Base-by-base conservation (phyloP, 2,797 vertebrate species). In the Astyanax mexicanus region DNA sequence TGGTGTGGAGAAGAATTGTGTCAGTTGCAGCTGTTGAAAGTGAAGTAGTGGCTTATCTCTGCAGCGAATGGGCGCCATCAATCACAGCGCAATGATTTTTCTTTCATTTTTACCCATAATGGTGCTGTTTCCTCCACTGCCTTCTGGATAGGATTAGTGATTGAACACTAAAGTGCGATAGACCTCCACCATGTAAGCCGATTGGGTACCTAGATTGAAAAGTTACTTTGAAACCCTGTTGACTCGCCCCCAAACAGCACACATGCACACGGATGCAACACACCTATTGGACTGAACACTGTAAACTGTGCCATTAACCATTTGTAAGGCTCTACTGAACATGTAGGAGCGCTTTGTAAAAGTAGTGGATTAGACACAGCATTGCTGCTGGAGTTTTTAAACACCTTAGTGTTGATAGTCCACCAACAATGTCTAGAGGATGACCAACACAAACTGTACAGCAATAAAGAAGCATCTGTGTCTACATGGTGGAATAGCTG, bases 1-100 rank as follows among this genome's bases (percentile, higher is more conserved):
- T 83, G 83, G 81, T 81, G 82, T 80, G 75, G 75, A 49, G 65
- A 77, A 69, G 69, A 81, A 86, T 86, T 86, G 84, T 90, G 89
- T 90, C 85, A 88, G 86, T 86, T 62, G 75, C 82, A 88, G 88
- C 87, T 89, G 85, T 89, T 88, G 87, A 90, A 88, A 92, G 85
- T 87, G 85, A 92, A 89, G 86, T 87, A 91, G 90, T 86, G 87
- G 87, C 86, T 92, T 89, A 87, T 91, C 90, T 91, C 86, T 82
- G 84, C 27, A 73, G 88, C 84, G 89, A 94, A 91, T 88, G 84
- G 87, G 54, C 83, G 79, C 82, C 88, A 92, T 93, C 92, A 90
- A 89, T 93, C 93, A 93, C 80, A 86, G 60, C 25, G 69, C 72
- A 82, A 85, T 89, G 87, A 90, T 90, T 86, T 83, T 87, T 89